Conservation (phyloP, 2,888 invertebrate species). For the Acrobasis repandana region DNA sequence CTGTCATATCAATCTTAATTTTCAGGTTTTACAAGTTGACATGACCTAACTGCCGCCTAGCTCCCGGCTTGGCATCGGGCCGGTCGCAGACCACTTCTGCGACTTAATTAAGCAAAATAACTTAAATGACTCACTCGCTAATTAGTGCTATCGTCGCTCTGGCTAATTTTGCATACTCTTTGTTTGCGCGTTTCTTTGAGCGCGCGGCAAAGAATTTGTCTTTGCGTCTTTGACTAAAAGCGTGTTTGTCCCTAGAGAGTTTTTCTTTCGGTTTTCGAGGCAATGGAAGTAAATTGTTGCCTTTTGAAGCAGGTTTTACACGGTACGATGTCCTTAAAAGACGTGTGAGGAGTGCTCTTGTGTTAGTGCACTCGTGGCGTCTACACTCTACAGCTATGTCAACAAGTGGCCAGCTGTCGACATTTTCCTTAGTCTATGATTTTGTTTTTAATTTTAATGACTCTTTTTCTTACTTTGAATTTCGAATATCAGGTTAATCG, state of each 20-base stretch:
- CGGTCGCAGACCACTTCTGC: conserved; percentile 80
- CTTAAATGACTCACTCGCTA: conserved; percentile 81
- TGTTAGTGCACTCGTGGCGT: conserved; percentile 63
- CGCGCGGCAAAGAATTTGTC: conserved; percentile 43
- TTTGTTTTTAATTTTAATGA: background rate
- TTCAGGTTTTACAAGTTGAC: conserved; percentile 4
- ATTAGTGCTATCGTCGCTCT: conserved; percentile 75
- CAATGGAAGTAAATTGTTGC: conserved; percentile 44
- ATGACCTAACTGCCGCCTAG: background rate
- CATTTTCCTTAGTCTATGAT: conserved; percentile 20
- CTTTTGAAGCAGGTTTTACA: conserved; percentile 26
- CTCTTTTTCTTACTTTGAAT: background rate
- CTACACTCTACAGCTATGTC: conserved; percentile 39
- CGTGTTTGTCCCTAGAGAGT: conserved; percentile 67
- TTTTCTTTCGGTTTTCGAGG: conserved; percentile 38
- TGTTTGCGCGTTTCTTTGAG: conserved; percentile 78
- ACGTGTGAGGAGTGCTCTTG: conserved; percentile 52
- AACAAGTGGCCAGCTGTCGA: conserved; percentile 73
- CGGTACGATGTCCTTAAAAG: conserved; percentile 21
- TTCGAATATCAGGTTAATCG: too few relatives aligned
- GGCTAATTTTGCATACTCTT: conserved; percentile 79
- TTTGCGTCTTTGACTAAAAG: conserved; percentile 66
- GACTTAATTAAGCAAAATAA: conserved; percentile 83
- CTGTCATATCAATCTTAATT: too few relatives aligned
- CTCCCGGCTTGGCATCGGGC: conserved; percentile 45